Evolutionary conservation across 2,797 vertebrate species (phyloP), one percentile per base, ranked within the genome.

Genomic region (Euphonia xanthogaster): DNA sequence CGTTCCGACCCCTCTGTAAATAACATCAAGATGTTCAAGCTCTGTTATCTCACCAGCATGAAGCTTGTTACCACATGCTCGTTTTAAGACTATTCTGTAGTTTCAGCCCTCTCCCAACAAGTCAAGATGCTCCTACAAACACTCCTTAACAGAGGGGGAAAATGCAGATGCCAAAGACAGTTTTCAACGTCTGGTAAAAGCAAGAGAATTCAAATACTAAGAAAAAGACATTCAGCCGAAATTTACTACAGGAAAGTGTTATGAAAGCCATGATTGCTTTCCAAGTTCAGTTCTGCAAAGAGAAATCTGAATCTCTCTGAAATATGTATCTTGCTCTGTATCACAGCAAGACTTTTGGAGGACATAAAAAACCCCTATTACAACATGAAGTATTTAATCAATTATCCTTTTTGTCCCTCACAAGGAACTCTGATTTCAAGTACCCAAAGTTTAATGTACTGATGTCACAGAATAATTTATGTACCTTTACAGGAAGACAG

Each of bases 1-100:
- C 99, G 1, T 99, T 99, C 75, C 99, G 98, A 91, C 99, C 99
- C 93, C 99, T 98, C 99, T 99, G 98, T 82, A 96, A 97, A 63
- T 10, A 73, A 84, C 92, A 72, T n/a, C 40, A 74, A 73, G 33
- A 75, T 12, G 13, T 55, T 66, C 9, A 53, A 84, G 60, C 31
- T 88, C 33, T 55, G 51, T 58, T 50, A 81, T 23, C 48, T 74
- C 67, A 66, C 25, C 66, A 88, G 62, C 62, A 70, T 2, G 19
- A 78, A 88, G 22, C 24, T 70, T n/a, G 45, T 28, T 61, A 76
- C 23, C n/a, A 55, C 30, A 53, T 54, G 18, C 27, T 81, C 10
- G 3, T 67, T 58, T 55, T 33, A 53, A 71, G 31, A 18, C 50
- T 70, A 31, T 55, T 86, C 51, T 84, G 31, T 13, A 79, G 54